A percentile compares a stretch with the other conserved stretches of the same genome.
Evolutionary conservation across 2,113 vertebrate genomes (phyloP).

Genomic region (Capreolus pygargus): DNA sequence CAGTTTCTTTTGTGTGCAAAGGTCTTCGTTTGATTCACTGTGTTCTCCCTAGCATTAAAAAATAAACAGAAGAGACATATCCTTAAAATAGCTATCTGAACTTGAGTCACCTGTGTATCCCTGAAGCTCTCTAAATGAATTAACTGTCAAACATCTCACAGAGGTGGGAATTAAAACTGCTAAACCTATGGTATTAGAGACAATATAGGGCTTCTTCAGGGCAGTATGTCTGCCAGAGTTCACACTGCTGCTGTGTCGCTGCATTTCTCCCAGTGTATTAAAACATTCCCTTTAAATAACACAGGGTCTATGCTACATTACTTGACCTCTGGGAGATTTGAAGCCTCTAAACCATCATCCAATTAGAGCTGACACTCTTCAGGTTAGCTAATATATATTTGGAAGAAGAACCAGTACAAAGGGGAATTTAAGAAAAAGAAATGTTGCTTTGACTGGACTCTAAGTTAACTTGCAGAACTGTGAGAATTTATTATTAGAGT

Average conservation of each 20-base stretch:
- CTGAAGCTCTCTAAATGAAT: conserved; percentile 57
- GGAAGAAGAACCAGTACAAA: background rate
- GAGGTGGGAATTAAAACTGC: conserved; percentile 69
- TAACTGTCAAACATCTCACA: conserved; percentile 72
- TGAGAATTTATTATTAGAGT: conserved; percentile 12
- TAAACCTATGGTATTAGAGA: conserved; percentile 63
- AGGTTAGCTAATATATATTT: background rate
- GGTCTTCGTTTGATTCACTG: conserved; percentile 51
- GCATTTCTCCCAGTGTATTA: conserved; percentile 29
- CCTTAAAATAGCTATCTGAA: conserved; percentile 74
- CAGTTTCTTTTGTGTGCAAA: conserved; percentile 57
- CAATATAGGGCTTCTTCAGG: conserved; percentile 46
- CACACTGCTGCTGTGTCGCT: conserved; percentile 21
- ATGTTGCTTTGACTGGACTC: background rate
- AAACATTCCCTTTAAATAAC: conserved; percentile 50
- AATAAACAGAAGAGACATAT: conserved; percentile 59
- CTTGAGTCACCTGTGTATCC: conserved; percentile 38
- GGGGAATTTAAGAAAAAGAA: conserved; percentile 18
- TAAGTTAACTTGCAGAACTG: background rate
- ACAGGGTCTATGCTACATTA: conserved; percentile 1
- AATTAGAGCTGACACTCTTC: conserved; percentile 19
- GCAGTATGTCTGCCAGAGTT: conserved; percentile 47
- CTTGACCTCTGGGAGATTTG: background rate
- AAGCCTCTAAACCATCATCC: conserved; percentile 18
- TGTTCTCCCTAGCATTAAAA: conserved; percentile 69